These are phyloP conservation scores for Leucosticte australis DNA, from an alignment of 2,113 vertebrate genomes.

Conservation along the genomic window DNA sequence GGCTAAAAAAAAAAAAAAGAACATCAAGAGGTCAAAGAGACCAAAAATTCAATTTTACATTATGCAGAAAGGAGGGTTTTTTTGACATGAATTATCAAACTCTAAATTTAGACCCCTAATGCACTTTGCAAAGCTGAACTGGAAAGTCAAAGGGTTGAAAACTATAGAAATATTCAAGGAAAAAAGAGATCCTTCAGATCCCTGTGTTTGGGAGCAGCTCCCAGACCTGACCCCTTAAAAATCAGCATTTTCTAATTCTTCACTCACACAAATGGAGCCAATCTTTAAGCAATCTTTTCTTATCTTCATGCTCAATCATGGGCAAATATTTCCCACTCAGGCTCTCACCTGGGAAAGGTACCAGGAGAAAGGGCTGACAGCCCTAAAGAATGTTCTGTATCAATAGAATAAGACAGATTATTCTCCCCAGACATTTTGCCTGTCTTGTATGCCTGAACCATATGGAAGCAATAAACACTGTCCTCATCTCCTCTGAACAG, in stretches of 20 bases:
- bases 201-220: background rate
- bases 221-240: background rate
- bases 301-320: background rate
- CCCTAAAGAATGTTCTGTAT: background rate
- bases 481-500: slow-evolving; percentile 42
- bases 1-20: background rate
- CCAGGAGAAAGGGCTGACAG: background rate
- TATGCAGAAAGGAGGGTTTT: background rate
- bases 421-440: slow-evolving; percentile 22
- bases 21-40: background rate
- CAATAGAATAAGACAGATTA: background rate
- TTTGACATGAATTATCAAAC: background rate
- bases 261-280: background rate
- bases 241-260: background rate
- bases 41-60: background rate
- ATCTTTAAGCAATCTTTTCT: background rate
- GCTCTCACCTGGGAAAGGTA: background rate
- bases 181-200: background rate
- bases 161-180: background rate
- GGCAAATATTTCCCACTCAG: background rate
- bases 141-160: background rate
- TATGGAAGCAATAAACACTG: slow-evolving; percentile 59
- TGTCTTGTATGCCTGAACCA: slow-evolving; percentile 22
- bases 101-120: background rate
- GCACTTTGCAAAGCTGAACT: background rate